Evolutionary conservation across 2,113 vertebrate species (phyloP), one percentile per base, ranked within the genome.

Genomic region (Carassius auratus): DNA sequence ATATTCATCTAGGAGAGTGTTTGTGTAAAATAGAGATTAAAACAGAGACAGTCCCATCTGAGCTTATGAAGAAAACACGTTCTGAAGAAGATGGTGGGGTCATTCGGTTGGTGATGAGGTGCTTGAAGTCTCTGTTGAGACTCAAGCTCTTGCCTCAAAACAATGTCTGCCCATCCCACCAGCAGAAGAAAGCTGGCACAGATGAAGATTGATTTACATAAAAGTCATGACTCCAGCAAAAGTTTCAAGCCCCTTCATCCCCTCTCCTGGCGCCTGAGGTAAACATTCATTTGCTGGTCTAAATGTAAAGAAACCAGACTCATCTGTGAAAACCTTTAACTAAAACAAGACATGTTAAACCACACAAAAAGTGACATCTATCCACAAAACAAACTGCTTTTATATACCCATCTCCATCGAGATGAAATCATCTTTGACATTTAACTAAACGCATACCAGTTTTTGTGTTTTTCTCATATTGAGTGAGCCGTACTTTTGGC

Each of bases 361-460:
- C 23, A 50, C 61, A 81, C 66, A 15, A 81, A 50, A 81, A 66
- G 78, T 81, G 78, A 66, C 78, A 81, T 81, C 42, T 36, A 26
- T 50, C 61, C 14, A 1, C 14, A 48, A 68, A 81, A 50, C 23
- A 66, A 66, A 66, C 78, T 5, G 42, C 8, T 81, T 30, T 81
- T 66, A 30, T 68, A 30, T 33, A 30, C 61, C 42, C 3, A 12
- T 8, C 61, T 81, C 38, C 23, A 81, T 81, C 61, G 42, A 81
- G 81, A 88, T 81, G 83, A 83, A 86, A 85, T 33, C 48, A 30
- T 80, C 33, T n/a, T 61, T 83, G 55, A n/a, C 73, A 76, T 81
- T 77, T 76, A 66, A 26, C 42, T 17, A 64, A 75, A 78, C 3
- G 8, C 68, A 76, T 48, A 8, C 6, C 6, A 26, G 26, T 42